These are phyloP conservation scores for rat (Rattus norvegicus) DNA, from an alignment of 2,113 vertebrate species.

Conservation along the genomic window GRCr8 NC_086032.1:97714501-97715000, in stretches of 20 bases:
- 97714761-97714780: conserved; percentile 35
- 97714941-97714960: conserved; percentile 75
- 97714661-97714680: not conserved
- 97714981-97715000: conserved; percentile 57
- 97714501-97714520: not conserved
- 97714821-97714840: conserved; percentile 48
- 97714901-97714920: conserved; percentile 80
- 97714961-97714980: conserved; percentile 44
- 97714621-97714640: not conserved
- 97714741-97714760: not conserved
- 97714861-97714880: conserved; percentile 72
- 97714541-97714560: conserved; percentile 59
- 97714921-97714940: conserved; percentile 82
- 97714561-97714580: conserved; percentile 50
- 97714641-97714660: not conserved
- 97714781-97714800: conserved; percentile 21
- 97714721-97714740: not conserved
- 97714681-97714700: not conserved
- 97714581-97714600: not conserved
- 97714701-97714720: conserved; percentile 29
- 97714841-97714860: conserved; percentile 51
- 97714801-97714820: conserved; percentile 66
- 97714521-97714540: conserved; percentile 46
- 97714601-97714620: not conserved
- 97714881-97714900: conserved; percentile 76